A percentile compares a stretch with the other conserved stretches of the same genome.
Evolutionary conservation across 2,113 vertebrate species (phyloP).

Genomic region (Psittacula cyanocephala): DNA sequence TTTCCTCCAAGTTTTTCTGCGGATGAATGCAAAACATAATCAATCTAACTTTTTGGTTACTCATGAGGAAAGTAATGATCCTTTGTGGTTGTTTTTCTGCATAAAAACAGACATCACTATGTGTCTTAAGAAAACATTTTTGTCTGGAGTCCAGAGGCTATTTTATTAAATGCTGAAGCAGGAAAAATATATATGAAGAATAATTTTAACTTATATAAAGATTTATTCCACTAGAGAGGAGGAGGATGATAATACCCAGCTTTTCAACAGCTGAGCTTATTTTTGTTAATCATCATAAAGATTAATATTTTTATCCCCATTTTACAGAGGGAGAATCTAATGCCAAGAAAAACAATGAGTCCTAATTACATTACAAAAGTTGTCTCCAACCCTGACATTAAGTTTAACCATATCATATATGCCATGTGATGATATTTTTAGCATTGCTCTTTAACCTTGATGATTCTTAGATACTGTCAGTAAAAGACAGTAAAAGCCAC

Average conservation of each 20-base stretch:
- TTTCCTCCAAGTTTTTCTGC: conserved; percentile 5
- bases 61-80: not conserved
- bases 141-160: not conserved
- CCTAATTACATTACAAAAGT: not conserved
- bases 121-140: not conserved
- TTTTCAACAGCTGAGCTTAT: not conserved
- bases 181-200: not conserved
- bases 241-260: not conserved
- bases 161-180: not conserved
- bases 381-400: not conserved
- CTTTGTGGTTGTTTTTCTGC: not conserved
- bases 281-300: not conserved
- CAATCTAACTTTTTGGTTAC: not conserved
- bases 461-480: not conserved
- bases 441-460: not conserved
- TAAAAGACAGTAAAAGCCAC: not conserved
- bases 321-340: not conserved
- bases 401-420: not conserved
- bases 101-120: not conserved
- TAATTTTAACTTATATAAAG: not conserved
- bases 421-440: not conserved
- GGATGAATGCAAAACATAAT: conserved; percentile 31
- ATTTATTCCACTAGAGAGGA: not conserved
- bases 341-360: not conserved
- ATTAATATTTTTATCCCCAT: not conserved